Evolutionary conservation across 2,888 invertebrate genomes (phyloP).

Genomic region (Coecobrya sp.): DNA sequence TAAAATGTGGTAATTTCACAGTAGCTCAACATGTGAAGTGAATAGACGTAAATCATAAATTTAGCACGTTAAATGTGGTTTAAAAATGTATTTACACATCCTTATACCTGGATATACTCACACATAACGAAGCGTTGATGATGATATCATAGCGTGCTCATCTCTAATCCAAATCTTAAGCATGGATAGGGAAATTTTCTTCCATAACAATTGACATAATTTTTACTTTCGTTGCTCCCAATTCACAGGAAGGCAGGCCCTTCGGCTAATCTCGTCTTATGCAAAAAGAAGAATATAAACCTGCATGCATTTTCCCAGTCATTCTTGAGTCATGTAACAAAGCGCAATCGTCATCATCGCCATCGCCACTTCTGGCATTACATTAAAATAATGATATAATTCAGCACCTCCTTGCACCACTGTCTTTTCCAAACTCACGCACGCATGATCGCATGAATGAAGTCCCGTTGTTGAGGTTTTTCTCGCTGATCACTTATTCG

Average conservation of each 20-base stretch:
- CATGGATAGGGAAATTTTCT: constrained; percentile 32
- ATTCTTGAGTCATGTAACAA: background rate
- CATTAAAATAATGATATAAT: background rate
- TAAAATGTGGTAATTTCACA: no score
- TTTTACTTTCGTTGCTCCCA: constrained; percentile 47
- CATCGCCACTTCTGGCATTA: background rate
- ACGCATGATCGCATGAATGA: constrained; percentile 32
- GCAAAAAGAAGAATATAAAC: background rate
- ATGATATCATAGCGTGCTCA: constrained; percentile 18
- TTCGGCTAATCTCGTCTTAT: background rate
- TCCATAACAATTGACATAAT: constrained; percentile 58
- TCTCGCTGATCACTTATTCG: constrained; percentile 17
- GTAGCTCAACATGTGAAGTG: no score
- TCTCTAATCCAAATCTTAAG: constrained; percentile 24
- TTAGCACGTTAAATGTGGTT: no score
- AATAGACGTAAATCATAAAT: no score
- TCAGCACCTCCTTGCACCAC: background rate
- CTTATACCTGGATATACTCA: constrained; percentile 5
- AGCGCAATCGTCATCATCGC: background rate
- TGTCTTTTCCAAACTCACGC: constrained; percentile 22
- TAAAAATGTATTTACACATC: background rate
- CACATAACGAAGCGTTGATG: background rate
- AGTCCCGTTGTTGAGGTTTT: constrained; percentile 48
- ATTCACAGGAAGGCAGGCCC: background rate
- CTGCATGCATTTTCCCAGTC: background rate